A percentile compares a stretch with the other conserved stretches of the same genome.
These are phyloP conservation scores for Drosophila nigricruria DNA, from an alignment of 2,888 invertebrate genomes.

Conservation along the genomic window DNA sequence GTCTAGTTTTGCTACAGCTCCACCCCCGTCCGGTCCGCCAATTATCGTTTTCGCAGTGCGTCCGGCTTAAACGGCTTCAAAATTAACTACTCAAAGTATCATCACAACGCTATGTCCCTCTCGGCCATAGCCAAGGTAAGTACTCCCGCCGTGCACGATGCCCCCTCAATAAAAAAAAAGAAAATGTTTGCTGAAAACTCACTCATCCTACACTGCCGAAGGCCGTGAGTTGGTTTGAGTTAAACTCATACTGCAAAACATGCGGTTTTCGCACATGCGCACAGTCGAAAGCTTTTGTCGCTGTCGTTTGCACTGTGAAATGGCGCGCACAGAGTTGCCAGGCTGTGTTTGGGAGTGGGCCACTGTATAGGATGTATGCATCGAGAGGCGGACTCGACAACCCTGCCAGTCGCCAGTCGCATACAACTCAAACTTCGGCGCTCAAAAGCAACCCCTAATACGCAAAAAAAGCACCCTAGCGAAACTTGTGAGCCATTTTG, in stretches of 20 bases:
- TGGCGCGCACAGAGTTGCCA: constrained; percentile 55
- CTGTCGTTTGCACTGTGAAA: constrained; percentile 45
- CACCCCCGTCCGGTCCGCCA: constrained; percentile 25
- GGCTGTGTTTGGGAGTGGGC: not conserved
- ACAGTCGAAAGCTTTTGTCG: constrained; percentile 46
- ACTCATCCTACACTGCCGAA: constrained; percentile 60
- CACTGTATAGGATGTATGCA: not conserved
- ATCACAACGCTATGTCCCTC: constrained; percentile 88
- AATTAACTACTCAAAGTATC: constrained; percentile 89
- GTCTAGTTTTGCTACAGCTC: constrained; percentile 14
- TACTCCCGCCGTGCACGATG: constrained; percentile 38
- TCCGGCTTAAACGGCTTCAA: constrained; percentile 85
- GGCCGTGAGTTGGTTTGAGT: constrained; percentile 57
- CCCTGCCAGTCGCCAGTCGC: constrained; percentile 28
- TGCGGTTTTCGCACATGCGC: constrained; percentile 49
- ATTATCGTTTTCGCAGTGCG: constrained; percentile 52
- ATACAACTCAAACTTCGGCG: constrained; percentile 62
- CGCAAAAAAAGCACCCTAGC: constrained; percentile 57
- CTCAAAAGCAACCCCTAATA: constrained; percentile 66
- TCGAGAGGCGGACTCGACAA: constrained; percentile 36
- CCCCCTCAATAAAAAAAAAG: constrained; percentile 29
- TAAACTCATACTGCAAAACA: constrained; percentile 52
- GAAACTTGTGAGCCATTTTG: constrained; percentile 64
- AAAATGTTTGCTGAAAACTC: constrained; percentile 54
- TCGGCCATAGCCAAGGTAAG: constrained; percentile 89